Conservation (phyloP, 92 coral and sea anemone genomes). For the Hydrozoanthus gracilis region DNA sequence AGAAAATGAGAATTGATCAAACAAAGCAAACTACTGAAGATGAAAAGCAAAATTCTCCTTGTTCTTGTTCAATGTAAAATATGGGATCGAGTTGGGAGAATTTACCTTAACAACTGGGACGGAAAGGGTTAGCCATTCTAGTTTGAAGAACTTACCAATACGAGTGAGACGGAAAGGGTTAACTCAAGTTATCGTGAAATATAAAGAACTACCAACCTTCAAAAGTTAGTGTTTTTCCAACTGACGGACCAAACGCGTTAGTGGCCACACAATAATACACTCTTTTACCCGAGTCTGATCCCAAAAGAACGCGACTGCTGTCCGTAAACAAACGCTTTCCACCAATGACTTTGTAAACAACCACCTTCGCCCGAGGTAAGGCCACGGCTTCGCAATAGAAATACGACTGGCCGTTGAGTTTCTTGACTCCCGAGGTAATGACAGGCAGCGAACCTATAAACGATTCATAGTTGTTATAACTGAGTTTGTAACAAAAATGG, state of each 20-base stretch:
- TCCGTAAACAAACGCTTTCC: constrained; percentile 34
- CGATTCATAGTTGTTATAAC: neutral
- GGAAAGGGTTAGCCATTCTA: too few species aligned
- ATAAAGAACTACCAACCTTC: constrained; percentile 48
- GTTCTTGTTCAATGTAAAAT: too few species aligned
- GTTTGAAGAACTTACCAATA: neutral
- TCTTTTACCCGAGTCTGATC: constrained; percentile 61
- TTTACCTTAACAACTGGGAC: too few species aligned
- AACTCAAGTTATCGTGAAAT: neutral
- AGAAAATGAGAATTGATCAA: too few species aligned
- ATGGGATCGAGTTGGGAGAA: too few species aligned
- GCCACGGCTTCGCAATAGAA: constrained; percentile 80
- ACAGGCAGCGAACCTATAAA: constrained; percentile 73
- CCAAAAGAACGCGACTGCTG: constrained; percentile 49
- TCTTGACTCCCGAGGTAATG: constrained; percentile 59
- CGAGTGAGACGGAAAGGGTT: neutral
- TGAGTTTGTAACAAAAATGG: neutral
- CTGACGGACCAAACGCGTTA: constrained; percentile 78
- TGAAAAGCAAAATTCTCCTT: too few species aligned
- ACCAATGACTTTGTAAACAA: constrained; percentile 62
- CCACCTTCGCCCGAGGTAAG: constrained; percentile 65
- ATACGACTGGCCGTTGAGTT: constrained; percentile 52
- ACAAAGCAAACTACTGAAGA: too few species aligned
- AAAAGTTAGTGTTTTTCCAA: constrained; percentile 55
- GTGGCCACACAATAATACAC: constrained; percentile 77